Percentiles rank a stretch among this genome's conserved stretches.
phyloP scores from a whole-genome alignment of 2,797 vertebrate species.

The Cyprinella venusta region DNA sequence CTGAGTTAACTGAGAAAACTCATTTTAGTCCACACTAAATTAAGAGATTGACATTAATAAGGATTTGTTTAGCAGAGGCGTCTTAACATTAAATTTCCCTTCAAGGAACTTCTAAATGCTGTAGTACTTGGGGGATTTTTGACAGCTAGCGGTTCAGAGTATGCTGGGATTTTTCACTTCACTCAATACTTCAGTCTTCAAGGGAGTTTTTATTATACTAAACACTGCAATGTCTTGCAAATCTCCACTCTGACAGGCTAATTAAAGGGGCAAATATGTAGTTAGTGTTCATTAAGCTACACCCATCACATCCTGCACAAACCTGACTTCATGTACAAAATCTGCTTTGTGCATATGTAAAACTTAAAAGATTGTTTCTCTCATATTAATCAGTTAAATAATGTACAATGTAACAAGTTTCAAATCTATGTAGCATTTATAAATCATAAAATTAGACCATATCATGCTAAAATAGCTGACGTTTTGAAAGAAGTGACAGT shows the following conservation, averaged over 20 bases:
- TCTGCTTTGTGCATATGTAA: not conserved
- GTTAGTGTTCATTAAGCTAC: slow-evolving; percentile 3
- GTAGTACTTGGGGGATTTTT: not conserved
- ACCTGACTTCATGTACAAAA: not conserved
- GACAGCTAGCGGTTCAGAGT: not conserved
- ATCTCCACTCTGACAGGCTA: not conserved
- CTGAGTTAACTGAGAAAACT: not conserved
- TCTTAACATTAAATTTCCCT: not conserved
- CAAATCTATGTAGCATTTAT: not conserved
- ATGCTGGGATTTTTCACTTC: slow-evolving; percentile 1
- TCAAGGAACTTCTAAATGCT: not conserved
- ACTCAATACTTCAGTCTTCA: not conserved
- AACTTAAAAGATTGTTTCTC: not conserved
- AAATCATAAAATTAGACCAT: not conserved
- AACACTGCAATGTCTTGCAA: not conserved
- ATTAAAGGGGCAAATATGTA: slow-evolving; percentile 7
- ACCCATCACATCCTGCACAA: not conserved
- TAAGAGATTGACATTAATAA: not conserved
- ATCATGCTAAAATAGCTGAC: not conserved
- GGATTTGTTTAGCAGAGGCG: not conserved
- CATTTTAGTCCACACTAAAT: not conserved
- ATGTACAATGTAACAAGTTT: not conserved
- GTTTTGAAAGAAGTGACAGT: not conserved
- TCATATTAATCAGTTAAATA: not conserved
- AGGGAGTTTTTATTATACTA: slow-evolving; percentile 12